Evolutionary conservation across 2,113 vertebrate genomes (phyloP).

Genomic region (Microtus pennsylvanicus): DNA sequence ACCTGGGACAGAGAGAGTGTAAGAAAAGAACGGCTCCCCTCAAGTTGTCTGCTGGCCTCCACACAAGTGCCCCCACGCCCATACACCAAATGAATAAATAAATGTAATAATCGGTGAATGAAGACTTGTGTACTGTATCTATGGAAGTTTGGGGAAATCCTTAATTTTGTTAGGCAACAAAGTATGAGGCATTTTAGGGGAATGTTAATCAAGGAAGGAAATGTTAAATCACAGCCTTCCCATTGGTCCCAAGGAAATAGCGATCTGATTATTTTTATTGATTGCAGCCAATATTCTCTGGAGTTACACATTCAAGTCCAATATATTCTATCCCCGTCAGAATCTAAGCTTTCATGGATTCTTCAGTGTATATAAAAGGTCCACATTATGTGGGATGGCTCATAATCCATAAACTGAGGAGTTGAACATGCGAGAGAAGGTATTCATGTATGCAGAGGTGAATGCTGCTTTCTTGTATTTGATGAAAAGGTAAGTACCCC

Average conservation of each 20-base stretch:
- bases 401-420: slow-evolving; percentile 15
- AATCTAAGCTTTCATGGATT: slow-evolving; percentile 37
- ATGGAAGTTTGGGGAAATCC: slow-evolving; percentile 7
- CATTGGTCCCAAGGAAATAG: slow-evolving; percentile 56
- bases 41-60: neutral
- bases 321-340: slow-evolving; percentile 41
- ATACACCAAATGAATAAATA: neutral
- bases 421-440: slow-evolving; percentile 25
- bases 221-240: neutral
- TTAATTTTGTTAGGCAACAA: slow-evolving; percentile 39
- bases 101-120: neutral
- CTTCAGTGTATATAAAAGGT: slow-evolving; percentile 31
- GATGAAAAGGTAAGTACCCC: slow-evolving; percentile 6
- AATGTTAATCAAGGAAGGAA: slow-evolving; percentile 12
- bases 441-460: neutral
- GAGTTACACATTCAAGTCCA: neutral
- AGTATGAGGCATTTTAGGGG: neutral
- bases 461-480: slow-evolving; percentile 17
- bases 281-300: neutral
- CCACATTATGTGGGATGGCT: neutral
- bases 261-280: neutral
- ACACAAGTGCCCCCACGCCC: neutral
- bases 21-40: neutral
- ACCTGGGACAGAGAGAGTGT: neutral
- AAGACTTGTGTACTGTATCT: neutral